Evolutionary conservation across 2,113 vertebrate genomes (phyloP).

Genomic region (Tylochromis polylepis): DNA sequence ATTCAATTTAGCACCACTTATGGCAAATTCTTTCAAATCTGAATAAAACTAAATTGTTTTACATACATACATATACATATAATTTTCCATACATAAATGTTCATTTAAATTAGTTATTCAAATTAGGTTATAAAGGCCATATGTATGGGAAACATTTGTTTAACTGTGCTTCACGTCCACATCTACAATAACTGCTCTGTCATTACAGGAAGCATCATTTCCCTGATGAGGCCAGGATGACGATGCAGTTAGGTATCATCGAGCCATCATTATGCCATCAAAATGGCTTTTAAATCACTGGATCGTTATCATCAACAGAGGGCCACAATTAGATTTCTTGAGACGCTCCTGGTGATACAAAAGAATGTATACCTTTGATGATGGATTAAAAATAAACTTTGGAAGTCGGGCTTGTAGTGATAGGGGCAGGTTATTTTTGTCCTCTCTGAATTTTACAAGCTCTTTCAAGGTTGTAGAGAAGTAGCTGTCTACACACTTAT

Average conservation of each 20-base stretch:
- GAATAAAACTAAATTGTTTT: not conserved
- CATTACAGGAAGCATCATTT: not conserved
- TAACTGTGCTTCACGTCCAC: not conserved
- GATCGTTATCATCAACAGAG: not conserved
- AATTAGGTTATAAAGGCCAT: not conserved
- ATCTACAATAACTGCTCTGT: not conserved
- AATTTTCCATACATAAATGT: not conserved
- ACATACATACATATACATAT: not conserved
- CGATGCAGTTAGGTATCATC: conserved; percentile 13
- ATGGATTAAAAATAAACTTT: not conserved
- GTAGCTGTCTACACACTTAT: not conserved
- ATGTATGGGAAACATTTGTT: not conserved
- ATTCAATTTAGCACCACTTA: not conserved
- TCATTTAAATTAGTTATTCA: not conserved
- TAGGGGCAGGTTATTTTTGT: not conserved
- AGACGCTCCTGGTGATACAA: not conserved
- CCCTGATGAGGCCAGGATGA: not conserved
- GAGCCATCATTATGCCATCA: not conserved
- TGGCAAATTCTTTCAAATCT: not conserved
- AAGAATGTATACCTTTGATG: not conserved
- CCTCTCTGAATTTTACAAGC: not conserved
- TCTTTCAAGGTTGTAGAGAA: not conserved
- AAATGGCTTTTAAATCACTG: not conserved
- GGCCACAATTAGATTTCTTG: not conserved
- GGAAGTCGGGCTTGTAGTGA: not conserved